phyloP scores from a whole-genome alignment of 2,797 vertebrate species.

The Smutsia temminckii region DNA sequence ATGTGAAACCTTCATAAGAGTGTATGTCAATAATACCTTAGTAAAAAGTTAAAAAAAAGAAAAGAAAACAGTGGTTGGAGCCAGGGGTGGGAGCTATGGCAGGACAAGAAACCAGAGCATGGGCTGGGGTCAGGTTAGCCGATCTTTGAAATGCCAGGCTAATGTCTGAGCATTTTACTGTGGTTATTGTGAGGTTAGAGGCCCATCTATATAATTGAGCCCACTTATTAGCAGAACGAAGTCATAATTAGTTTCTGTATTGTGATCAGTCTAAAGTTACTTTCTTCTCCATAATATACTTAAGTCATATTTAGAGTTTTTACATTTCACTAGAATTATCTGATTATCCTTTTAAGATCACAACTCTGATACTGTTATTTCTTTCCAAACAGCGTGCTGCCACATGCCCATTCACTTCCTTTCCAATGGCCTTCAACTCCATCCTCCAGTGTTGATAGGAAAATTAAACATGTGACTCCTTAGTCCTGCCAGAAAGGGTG shows the following conservation, averaged over 20 bases:
- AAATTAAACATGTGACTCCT: background rate
- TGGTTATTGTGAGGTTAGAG: background rate
- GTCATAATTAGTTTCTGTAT: constrained; percentile 24
- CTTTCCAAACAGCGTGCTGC: background rate
- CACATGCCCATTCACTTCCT: background rate
- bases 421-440: background rate
- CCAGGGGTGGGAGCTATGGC: background rate
- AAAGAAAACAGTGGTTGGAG: background rate
- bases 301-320: constrained; percentile 30
- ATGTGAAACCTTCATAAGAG: too few relatives aligned
- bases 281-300: background rate
- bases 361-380: background rate
- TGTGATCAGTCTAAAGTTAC: background rate
- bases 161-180: background rate
- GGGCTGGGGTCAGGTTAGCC: background rate
- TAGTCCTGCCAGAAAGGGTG: background rate
- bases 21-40: too few relatives aligned
- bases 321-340: constrained; percentile 11
- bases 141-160: background rate
- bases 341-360: constrained; percentile 1
- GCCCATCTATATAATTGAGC: background rate
- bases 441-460: background rate
- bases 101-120: background rate
- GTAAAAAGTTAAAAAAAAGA: too few relatives aligned
- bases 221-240: background rate